These are phyloP conservation scores for Sander vitreus DNA, from an alignment of 2,113 vertebrate genomes.

Conservation along the genomic window DNA sequence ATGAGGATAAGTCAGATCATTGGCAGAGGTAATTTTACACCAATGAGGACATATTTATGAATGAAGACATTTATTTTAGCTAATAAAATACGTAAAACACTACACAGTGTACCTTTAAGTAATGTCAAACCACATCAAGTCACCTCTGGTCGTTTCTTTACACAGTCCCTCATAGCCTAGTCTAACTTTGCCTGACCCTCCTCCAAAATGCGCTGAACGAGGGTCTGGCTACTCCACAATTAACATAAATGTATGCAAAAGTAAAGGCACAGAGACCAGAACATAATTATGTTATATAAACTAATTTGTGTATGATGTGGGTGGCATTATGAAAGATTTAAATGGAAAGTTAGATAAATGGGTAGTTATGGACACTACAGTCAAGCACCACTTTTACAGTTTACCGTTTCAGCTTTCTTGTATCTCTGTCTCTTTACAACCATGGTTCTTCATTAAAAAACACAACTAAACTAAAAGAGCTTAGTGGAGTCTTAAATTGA, in stretches of 20 bases:
- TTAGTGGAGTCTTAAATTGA: constrained; percentile 13
- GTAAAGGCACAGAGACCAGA: not conserved
- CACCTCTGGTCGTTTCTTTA: too few relatives aligned
- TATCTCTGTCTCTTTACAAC: not conserved
- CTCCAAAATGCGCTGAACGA: too few relatives aligned
- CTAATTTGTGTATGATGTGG: not conserved
- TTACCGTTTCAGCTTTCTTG: not conserved
- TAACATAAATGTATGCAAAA: not conserved
- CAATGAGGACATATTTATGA: too few relatives aligned
- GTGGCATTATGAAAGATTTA: not conserved
- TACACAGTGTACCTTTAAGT: too few relatives aligned
- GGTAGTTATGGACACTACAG: not conserved
- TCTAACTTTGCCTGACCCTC: too few relatives aligned
- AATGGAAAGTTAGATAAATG: not conserved
- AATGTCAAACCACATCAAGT: too few relatives aligned
- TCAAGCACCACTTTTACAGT: not conserved
- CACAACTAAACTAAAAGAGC: not conserved
- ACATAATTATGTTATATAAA: not conserved
- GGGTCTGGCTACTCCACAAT: too few relatives aligned
- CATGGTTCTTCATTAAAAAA: not conserved
- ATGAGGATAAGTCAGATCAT: too few relatives aligned
- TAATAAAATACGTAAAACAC: too few relatives aligned
- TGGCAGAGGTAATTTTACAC: too few relatives aligned
- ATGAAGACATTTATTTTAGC: too few relatives aligned
- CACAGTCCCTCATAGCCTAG: too few relatives aligned